Base-by-base conservation (phyloP, 1,140 invertebrate genomes). In the Halictus rubicundus region DNA sequence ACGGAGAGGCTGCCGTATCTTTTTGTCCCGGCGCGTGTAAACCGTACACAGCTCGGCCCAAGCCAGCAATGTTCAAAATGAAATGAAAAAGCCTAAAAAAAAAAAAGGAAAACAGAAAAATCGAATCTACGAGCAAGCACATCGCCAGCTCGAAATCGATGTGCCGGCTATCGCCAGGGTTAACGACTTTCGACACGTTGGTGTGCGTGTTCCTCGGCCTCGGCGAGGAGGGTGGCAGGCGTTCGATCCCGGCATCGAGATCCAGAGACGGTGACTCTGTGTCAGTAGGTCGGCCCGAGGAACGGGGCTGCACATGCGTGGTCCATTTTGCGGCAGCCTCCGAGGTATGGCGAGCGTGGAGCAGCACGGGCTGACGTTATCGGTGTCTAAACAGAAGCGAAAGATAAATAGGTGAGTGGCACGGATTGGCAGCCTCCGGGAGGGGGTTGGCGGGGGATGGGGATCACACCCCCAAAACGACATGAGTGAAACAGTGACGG, bases 221-320 rank as follows among this genome's bases (percentile, higher is more conserved):
- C 5, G 49, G 16, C 6, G 0, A 21, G n/a, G 46, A 63, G 32
- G 32, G 74, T 39, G 52, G 39, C 37, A 6, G 14, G 5, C 60
- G 52, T 75, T 82, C 66, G 83, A 81, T 85, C 65, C 32, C 12
- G 4, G 21, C 68, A 27, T 66, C 69, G 27, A 78, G 78, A 85
- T 81, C 60, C 5, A 32, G 39, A 68, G 54, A 19, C 10, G 7
- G 54, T 37, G n/a, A 25, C 80, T 84, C 27, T 78, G 66, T 86
- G 84, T 85, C 84, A 85, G 54, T 86, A 82, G 84, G 84, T 86
- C 84, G 80, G 25, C 21, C 83, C 74, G n/a, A 57, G 57, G 78
- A 72, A 72, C 57, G 65, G 68, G 64, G 54, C 25, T 69, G 80
- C 85, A 65, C 85, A 76, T 85, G 83, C 83, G 83, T 59, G 65